Conservation (phyloP, 2,888 invertebrate species). For the Escarpia spicata region DNA sequence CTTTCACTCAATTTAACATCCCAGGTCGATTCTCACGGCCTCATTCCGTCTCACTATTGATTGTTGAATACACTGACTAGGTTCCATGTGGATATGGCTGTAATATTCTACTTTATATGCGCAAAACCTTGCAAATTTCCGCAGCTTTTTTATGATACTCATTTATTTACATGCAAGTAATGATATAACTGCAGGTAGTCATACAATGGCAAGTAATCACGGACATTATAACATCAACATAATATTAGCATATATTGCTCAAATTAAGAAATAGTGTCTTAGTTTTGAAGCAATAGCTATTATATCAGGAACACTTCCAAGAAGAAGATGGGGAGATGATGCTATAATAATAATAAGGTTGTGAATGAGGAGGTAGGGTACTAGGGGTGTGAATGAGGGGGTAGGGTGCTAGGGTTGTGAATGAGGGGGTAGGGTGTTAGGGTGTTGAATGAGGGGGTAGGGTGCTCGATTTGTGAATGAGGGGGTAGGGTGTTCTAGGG, state of each 20-base stretch:
- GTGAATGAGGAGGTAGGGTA: too few species aligned
- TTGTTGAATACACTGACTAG: background rate
- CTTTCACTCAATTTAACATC: slow-evolving; percentile 10
- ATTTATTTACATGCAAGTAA: background rate
- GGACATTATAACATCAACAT: background rate
- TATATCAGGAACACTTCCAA: background rate
- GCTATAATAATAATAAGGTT: too few species aligned
- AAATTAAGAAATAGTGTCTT: background rate
- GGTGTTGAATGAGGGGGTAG: too few species aligned
- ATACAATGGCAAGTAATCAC: background rate
- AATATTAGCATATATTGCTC: background rate
- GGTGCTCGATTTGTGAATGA: too few species aligned
- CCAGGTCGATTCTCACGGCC: background rate
- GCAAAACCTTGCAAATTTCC: background rate
- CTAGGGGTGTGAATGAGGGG: too few species aligned
- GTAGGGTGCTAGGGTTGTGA: too few species aligned
- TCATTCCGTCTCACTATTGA: background rate
- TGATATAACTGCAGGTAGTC: background rate
- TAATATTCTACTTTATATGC: slow-evolving; percentile 2
- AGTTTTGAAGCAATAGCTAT: background rate
- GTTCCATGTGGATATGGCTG: background rate
- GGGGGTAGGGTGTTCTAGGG: too few species aligned
- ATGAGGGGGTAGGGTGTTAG: too few species aligned
- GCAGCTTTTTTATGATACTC: background rate
- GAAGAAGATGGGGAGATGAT: background rate